Percentiles rank a stretch among this genome's conserved stretches.
phyloP scores from a whole-genome alignment of 2,797 vertebrate species.

The Pangasius larnaudii region DNA sequence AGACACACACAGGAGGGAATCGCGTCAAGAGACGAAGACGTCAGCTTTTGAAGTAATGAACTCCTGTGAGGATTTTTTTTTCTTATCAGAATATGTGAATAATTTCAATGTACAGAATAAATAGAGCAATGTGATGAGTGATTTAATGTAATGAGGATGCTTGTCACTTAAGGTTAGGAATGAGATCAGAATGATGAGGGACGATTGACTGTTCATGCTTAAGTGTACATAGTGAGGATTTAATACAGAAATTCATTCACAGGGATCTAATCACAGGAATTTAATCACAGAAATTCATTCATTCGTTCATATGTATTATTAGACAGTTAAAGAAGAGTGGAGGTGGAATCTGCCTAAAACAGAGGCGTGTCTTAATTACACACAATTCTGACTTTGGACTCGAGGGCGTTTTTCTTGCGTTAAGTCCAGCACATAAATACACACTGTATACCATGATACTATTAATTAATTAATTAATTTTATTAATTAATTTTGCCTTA shows the following conservation, averaged over 20 bases:
- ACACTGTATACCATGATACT: too few relatives aligned
- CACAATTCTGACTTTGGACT: too few relatives aligned
- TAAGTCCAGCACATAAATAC: too few relatives aligned
- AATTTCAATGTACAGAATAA: not conserved
- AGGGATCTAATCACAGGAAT: too few relatives aligned
- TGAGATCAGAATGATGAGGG: not conserved
- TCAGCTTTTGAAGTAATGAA: slow-evolving; percentile 57
- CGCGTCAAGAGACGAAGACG: slow-evolving; percentile 54
- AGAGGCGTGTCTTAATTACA: not conserved
- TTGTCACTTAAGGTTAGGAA: not conserved
- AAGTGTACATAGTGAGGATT: too few relatives aligned
- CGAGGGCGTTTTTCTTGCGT: too few relatives aligned
- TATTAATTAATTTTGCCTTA: too few relatives aligned
- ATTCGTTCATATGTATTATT: not conserved
- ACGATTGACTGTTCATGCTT: too few relatives aligned
- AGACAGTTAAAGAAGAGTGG: too few relatives aligned
- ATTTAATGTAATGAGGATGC: too few relatives aligned
- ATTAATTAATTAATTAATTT: too few relatives aligned
- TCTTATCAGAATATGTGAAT: not conserved
- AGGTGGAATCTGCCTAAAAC: not conserved
- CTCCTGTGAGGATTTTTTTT: slow-evolving; percentile 47
- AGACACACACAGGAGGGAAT: slow-evolving; percentile 45
- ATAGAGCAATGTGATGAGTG: not conserved
- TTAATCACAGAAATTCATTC: too few relatives aligned
- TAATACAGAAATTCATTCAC: not conserved